These are phyloP conservation scores for Martes martes DNA, from an alignment of 2,113 vertebrate genomes.

Conservation along the genomic window DNA sequence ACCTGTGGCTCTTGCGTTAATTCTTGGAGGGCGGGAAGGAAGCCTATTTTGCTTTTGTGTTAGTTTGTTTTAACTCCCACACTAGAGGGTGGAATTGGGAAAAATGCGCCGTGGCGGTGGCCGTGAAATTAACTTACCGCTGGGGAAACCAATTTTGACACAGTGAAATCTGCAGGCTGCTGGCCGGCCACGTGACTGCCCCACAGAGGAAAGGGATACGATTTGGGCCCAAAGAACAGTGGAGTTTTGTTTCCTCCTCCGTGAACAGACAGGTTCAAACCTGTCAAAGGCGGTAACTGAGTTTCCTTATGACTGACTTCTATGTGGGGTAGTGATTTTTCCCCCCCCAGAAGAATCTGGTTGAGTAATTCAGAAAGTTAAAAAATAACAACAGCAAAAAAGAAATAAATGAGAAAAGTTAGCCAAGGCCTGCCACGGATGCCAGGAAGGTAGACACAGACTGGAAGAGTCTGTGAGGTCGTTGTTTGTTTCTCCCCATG, in stretches of 20 bases:
- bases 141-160: not conserved
- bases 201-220: not conserved
- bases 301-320: slow-evolving; percentile 68
- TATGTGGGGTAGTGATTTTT: not conserved
- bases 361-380: slow-evolving; percentile 71
- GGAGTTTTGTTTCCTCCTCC: not conserved
- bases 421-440: not conserved
- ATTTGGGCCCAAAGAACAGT: not conserved
- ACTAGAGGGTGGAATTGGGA: not conserved
- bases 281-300: not conserved
- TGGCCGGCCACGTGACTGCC: not conserved
- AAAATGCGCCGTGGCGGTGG: not conserved
- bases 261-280: slow-evolving; percentile 41
- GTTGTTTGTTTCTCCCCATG: slow-evolving; percentile 46
- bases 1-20: not conserved
- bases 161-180: not conserved
- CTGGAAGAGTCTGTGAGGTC: slow-evolving; percentile 49
- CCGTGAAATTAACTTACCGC: not conserved
- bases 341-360: slow-evolving; percentile 57
- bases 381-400: slow-evolving; percentile 37
- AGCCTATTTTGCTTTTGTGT: not conserved
- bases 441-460: slow-evolving; percentile 34
- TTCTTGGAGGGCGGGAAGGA: not conserved
- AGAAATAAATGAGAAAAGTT: slow-evolving; percentile 37
- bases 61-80: not conserved